Conservation (phyloP, 2,888 invertebrate genomes). For the Pyralis farinalis region DNA sequence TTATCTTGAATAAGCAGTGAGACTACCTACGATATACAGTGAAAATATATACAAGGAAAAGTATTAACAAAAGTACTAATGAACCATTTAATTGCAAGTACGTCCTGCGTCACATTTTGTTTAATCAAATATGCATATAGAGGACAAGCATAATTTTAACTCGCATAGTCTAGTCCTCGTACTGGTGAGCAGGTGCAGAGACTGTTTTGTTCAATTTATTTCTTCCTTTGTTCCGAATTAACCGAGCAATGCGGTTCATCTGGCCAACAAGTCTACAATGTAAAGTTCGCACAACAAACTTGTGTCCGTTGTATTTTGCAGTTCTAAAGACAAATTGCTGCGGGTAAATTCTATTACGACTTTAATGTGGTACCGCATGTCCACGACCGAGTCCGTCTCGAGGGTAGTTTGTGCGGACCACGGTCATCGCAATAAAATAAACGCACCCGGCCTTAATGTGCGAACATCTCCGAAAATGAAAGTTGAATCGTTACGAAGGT, state of each 20-base stretch:
- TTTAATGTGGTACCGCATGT: constrained; percentile 25
- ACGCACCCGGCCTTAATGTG: constrained; percentile 39
- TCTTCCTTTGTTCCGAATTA: constrained; percentile 3
- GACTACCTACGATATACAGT: too few species aligned
- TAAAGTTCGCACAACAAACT: constrained; percentile 1
- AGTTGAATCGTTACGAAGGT: constrained; percentile 34
- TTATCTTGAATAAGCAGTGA: too few species aligned
- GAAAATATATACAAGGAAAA: too few species aligned
- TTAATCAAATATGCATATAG: not conserved
- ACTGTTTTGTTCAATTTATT: not conserved
- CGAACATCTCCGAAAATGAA: constrained; percentile 36
- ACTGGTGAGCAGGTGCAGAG: not conserved
- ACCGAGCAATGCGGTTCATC: not conserved
- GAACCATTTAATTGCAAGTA: too few species aligned
- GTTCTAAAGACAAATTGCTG: constrained; percentile 21
- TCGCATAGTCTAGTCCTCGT: not conserved
- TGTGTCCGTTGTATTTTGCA: constrained; percentile 16
- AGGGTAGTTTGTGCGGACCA: constrained; percentile 36
- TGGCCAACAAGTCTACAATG: not conserved
- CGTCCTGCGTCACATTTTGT: too few species aligned
- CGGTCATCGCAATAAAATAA: constrained; percentile 49
- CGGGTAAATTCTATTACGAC: constrained; percentile 37
- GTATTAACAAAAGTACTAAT: too few species aligned
- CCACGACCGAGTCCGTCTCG: constrained; percentile 18
- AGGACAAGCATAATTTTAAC: not conserved